Percentiles rank a stretch among this genome's conserved stretches.
These are phyloP conservation scores for Clarias laeviceps DNA, from an alignment of 2,797 vertebrate species.

Conservation along the genomic window DNA sequence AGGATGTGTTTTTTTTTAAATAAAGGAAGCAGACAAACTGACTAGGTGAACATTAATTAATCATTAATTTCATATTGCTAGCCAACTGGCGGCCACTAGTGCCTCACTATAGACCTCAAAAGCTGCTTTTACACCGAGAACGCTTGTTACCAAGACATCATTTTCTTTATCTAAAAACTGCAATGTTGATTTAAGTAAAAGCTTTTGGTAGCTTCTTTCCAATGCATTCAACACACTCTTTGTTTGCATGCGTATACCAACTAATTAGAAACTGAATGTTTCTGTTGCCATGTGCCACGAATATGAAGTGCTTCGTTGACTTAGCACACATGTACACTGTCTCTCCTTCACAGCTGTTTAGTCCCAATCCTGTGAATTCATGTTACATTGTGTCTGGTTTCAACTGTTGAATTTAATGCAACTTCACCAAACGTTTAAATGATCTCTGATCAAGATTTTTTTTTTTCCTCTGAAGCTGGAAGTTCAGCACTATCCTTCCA, in stretches of 20 bases:
- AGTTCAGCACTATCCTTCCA: too few relatives aligned
- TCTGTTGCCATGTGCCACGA: not conserved
- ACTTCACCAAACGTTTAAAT: too few relatives aligned
- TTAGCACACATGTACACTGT: not conserved
- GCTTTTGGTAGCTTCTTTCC: not conserved
- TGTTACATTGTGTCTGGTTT: too few relatives aligned
- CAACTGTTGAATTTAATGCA: too few relatives aligned
- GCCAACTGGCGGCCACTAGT: not conserved
- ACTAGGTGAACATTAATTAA: not conserved
- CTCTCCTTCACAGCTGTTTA: too few relatives aligned
- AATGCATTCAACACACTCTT: not conserved
- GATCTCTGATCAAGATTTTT: too few relatives aligned
- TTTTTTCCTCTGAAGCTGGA: too few relatives aligned
- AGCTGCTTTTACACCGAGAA: not conserved
- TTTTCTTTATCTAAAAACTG: not conserved
- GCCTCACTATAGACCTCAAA: not conserved
- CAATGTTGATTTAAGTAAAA: slow-evolving; percentile 16
- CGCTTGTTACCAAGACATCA: not conserved
- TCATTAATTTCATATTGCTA: not conserved
- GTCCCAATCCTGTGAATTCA: too few relatives aligned
- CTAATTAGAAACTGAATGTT: not conserved
- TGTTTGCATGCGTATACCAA: not conserved
- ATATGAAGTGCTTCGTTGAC: not conserved
- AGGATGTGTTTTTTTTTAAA: not conserved
- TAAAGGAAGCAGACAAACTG: not conserved